phyloP scores from a whole-genome alignment of 2,888 invertebrate genomes.

The Clunio marinus region DNA sequence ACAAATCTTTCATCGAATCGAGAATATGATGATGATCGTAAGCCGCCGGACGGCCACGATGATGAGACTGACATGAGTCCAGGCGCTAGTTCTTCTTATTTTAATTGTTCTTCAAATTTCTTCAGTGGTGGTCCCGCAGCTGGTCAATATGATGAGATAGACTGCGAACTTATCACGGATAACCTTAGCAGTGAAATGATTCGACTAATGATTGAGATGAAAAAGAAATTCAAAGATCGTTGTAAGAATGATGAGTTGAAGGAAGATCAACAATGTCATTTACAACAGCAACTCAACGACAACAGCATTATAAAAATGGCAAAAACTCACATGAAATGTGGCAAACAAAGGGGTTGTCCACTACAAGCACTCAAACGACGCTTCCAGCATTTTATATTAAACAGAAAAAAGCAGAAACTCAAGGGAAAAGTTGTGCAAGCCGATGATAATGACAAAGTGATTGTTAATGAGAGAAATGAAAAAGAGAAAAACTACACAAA shows the following conservation, averaged over 20 bases:
- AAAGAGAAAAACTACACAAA: not conserved
- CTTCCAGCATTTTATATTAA: not conserved
- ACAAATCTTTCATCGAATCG: conserved; percentile 12
- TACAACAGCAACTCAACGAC: not conserved
- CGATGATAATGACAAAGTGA: not conserved
- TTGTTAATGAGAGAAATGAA: too few species aligned
- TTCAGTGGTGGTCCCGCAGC: not conserved
- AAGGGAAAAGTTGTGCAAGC: not conserved
- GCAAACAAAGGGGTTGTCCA: not conserved
- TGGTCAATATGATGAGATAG: not conserved
- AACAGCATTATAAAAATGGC: not conserved
- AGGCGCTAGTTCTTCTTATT: not conserved
- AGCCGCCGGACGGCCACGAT: not conserved
- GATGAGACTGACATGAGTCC: not conserved
- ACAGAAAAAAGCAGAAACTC: not conserved
- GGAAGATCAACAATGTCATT: not conserved
- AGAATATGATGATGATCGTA: conserved; percentile 27
- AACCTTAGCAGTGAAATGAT: not conserved
- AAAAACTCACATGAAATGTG: not conserved
- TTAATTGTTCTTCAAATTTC: conserved; percentile 17
- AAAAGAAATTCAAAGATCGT: not conserved
- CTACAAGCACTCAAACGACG: not conserved
- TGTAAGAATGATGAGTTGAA: not conserved
- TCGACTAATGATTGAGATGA: not conserved
- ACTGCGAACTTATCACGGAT: not conserved